Evolutionary conservation across 2,113 vertebrate genomes (phyloP).

Genomic region (Piprites chloris): DNA sequence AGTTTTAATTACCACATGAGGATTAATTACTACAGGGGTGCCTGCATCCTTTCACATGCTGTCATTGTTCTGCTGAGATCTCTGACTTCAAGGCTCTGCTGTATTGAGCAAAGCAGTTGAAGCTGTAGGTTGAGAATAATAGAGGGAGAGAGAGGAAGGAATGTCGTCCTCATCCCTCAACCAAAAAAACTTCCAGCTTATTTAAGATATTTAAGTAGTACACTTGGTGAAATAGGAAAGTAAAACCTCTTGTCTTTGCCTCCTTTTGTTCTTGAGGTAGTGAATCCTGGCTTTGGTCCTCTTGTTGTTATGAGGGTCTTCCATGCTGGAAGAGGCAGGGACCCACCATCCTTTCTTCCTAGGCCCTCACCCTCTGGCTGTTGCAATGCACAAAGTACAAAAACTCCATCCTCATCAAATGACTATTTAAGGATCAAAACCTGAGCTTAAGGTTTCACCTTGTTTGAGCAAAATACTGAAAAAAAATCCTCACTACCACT

Average conservation of each 20-base stretch:
- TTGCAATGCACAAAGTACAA: not conserved
- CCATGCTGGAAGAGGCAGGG: not conserved
- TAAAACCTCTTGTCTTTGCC: not conserved
- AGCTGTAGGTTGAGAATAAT: not conserved
- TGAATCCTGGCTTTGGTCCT: not conserved
- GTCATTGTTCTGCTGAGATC: not conserved
- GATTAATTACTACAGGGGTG: not conserved
- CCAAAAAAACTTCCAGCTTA: not conserved
- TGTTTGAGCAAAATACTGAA: not conserved
- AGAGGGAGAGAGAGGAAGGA: not conserved
- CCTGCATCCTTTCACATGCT: not conserved
- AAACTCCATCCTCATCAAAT: not conserved
- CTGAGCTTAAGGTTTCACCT: not conserved
- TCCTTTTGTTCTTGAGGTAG: not conserved
- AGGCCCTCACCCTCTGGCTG: not conserved
- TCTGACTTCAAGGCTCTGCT: not conserved
- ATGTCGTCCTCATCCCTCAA: not conserved
- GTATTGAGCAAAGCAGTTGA: not conserved
- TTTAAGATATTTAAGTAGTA: not conserved
- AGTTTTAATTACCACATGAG: not conserved
- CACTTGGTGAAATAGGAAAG: not conserved
- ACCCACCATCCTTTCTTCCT: not conserved
- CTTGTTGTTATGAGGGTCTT: not conserved
- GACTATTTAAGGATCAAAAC: not conserved
- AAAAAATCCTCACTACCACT: not conserved